Evolutionary conservation across 1,140 invertebrate genomes (phyloP), one percentile per base, ranked within the genome.

Genomic region (Nasonia vitripennis): DNA sequence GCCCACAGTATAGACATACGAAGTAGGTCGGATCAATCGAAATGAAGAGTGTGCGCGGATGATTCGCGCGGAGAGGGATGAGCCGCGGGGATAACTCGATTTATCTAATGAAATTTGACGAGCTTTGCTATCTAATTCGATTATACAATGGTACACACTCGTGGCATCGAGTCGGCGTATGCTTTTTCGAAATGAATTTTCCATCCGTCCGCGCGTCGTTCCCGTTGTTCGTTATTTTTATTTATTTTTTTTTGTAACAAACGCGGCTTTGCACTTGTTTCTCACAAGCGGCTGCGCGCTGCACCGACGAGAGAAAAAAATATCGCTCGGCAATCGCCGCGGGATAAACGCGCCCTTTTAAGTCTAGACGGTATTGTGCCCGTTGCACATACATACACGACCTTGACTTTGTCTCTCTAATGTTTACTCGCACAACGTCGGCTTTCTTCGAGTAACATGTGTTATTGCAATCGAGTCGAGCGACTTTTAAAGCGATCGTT

Each of bases 31-130:
- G 17, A 31, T 71, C 23, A 12, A 71, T 71, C 68, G 68, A 71
- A 45, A 68, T 10, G 5, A 68, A 68, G 67, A 27, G 67, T 27
- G 6, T 17, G 20, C 34, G 27, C 1, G 27, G 1, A 27, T 27
- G 27, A 37, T 3, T 37, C 34, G 11, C 23, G 67, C 9, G 17
- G 1, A 68, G 67, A 74, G 27, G 71, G 71, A 37, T 74, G 27
- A 37, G 27, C 71, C 11, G 31, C 11, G 31, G 34, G 11, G 27
- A 37, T 27, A 31, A 37, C 2, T 74, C 71, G 71, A 74, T 74
- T 37, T 31, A 37, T 34, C 71, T 74, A 37, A 74, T 74, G 71
- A 68, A 68, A 68, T 74, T 74, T 37, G 31, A 74, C 31, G 11
- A 34, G 31, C 71, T 74, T 74, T 37, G 4, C 27, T 27, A 2